phyloP scores from a whole-genome alignment of 1,140 invertebrate genomes.

The Ooceraea biroi region DNA sequence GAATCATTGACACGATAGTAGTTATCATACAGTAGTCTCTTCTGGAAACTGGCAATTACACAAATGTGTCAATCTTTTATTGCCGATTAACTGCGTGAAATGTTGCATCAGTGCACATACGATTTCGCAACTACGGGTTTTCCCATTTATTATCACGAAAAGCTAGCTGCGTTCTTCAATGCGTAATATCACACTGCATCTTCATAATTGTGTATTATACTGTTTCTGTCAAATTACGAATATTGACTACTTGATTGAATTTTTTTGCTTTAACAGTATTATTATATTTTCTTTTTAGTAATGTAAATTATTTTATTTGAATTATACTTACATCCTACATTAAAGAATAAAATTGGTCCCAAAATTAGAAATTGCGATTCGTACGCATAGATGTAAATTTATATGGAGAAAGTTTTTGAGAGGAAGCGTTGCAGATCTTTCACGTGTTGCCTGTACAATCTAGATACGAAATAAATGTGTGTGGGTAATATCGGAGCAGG shows the following conservation, averaged over 20 bases:
- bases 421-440: neutral
- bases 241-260: neutral
- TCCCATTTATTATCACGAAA: neutral
- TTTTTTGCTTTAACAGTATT: too few relatives aligned
- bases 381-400: neutral
- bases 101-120: neutral
- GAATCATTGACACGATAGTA: constrained; percentile 30
- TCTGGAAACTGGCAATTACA: neutral
- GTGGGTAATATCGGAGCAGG: neutral
- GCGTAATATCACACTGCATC: too few relatives aligned
- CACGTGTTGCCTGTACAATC: neutral
- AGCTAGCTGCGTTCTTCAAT: too few relatives aligned
- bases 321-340: too few relatives aligned
- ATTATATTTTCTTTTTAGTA: too few relatives aligned
- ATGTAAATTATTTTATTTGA: too few relatives aligned
- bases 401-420: neutral
- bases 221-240: neutral
- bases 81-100: constrained; percentile 4
- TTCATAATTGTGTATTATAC: neutral
- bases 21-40: constrained; percentile 25
- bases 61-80: neutral
- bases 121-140: neutral
- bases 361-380: too few relatives aligned
- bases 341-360: too few relatives aligned
- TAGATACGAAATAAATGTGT: constrained; percentile 14